Evolutionary conservation across 2,888 invertebrate genomes (phyloP), one percentile per base, ranked within the genome.

Genomic region (Rhingia rostrata): DNA sequence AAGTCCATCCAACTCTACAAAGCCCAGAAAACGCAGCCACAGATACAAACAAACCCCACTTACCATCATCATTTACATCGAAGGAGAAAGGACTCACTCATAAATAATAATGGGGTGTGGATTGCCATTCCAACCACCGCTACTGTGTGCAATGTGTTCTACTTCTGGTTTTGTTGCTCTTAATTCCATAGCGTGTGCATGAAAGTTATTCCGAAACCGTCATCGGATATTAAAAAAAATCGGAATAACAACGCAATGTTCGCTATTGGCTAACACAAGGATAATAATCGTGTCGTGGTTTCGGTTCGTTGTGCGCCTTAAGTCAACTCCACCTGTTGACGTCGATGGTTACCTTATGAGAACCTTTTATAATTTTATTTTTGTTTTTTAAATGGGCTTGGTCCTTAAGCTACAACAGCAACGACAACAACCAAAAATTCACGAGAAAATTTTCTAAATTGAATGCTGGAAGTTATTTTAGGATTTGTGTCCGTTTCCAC

Each of bases 261-360:
- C 63, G 51, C 67, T 73, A 63, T 69, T 51, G 67, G 51, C 67
- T 73, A 69, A 37, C 43, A 73, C 67, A 79, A 83, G 79, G 63
- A 83, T 83, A 79, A 73, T 69, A 58, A 63, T 83, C 73, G 73
- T 78, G 60, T 7, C 47, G 56, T 60, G 47, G 39, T 79, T 78
- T 67, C 67, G 63, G 41, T 10, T 73, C 30, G 9, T 63, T 67
- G 73, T 79, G 58, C 61, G 73, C 67, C 73, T 72, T 66, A 14
- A 66, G 53, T 82, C 58, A 73, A 67, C 67, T 72, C 78, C 60
- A 83, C 83, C 79, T 83, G 83, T 83, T 83, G 83, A 66, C 61
- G 43, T 12, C 60, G 35, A 47, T 14, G 56, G 14, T 66, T 78
- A 7, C 35, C 53, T n/a, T 14, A 22, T 22, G 22, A 22, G 1